Base-by-base conservation (phyloP, 2,888 invertebrate genomes). In the Ormyrus rosae region DNA sequence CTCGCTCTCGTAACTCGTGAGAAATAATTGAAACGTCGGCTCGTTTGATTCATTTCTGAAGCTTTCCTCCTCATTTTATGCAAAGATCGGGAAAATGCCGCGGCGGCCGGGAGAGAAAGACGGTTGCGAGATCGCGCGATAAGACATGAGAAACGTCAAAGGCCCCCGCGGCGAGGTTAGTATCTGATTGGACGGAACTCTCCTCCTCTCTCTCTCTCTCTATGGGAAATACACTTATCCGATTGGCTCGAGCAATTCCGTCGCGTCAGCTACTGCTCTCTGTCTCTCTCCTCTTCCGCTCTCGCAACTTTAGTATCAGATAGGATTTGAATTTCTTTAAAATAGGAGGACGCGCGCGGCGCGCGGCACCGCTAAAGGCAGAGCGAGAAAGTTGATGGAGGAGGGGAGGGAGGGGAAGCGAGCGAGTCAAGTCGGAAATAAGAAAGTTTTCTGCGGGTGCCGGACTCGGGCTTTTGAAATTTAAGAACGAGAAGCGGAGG, bases 81-180 rank as follows among this genome's bases (percentile, higher is more conserved):
- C 87, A 86, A 86, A 87, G 85, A 83, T 82, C 82, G 84, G 19
- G 34, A 69, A 34, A 68, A 19, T 51, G 5, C 67, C 68, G 7
- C 7, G 67, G 48, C 60, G 63, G 13, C 34, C 53, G 65, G 46
- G 83, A 68, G 80, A 68, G 70, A 48, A n/a, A 60, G 58, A 60
- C 13, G 73, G 78, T 50, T 71, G 55, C 85, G 83, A 89, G 89
- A 90, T 90, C 86, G 85, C 84, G 85, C 86, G 90, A 90, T 89
- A 89, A 86, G 86, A 85, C 88, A 89, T 90, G 89, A 89, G 88
- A 88, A 88, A 90, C 88, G 89, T 89, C 89, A 90, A 89, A 90
- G 88, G 85, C 83, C 84, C 85, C 82, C 60, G 67, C 64, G 84
- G 83, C 70, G 8, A 51, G 19, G 19, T 68, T 34, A 83, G 84